phyloP scores from a whole-genome alignment of 1,140 invertebrate species.

The Pseudomyrmex pallidus region DNA sequence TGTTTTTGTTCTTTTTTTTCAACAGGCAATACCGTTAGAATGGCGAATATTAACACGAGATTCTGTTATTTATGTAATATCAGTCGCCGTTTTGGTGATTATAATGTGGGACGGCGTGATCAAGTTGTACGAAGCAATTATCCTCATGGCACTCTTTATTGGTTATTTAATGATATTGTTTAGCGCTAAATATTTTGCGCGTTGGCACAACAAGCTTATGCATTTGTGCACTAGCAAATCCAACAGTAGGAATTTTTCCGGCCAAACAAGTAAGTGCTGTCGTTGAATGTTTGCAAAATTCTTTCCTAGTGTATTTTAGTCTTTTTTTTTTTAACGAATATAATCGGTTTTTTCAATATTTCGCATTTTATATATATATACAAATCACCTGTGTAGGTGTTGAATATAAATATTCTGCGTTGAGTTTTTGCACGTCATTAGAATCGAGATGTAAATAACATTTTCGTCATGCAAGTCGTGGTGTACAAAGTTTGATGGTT shows the following conservation, averaged over 20 bases:
- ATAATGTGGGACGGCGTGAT: slow-evolving; percentile 93
- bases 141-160: slow-evolving; percentile 89
- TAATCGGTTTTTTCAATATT: not conserved
- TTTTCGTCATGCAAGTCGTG: not conserved
- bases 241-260: slow-evolving; percentile 23
- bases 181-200: slow-evolving; percentile 72
- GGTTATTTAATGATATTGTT: slow-evolving; percentile 89
- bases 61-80: slow-evolving; percentile 92
- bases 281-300: not conserved
- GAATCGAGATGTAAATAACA: too few species aligned
- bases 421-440: not conserved
- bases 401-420: not conserved
- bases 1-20: slow-evolving; percentile 38
- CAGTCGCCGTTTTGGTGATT: slow-evolving; percentile 90
- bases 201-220: slow-evolving; percentile 55
- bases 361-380: not conserved
- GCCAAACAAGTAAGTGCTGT: slow-evolving; percentile 60
- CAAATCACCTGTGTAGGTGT: not conserved
- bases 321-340: not conserved
- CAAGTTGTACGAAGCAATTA: slow-evolving; percentile 91
- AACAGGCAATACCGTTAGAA: slow-evolving; percentile 92
- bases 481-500: not conserved
- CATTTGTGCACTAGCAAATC: slow-evolving; percentile 22
- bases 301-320: not conserved
- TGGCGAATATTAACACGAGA: slow-evolving; percentile 94